phyloP scores from a whole-genome alignment of 2,888 invertebrate genomes.

The Cephus sareptanus region DNA sequence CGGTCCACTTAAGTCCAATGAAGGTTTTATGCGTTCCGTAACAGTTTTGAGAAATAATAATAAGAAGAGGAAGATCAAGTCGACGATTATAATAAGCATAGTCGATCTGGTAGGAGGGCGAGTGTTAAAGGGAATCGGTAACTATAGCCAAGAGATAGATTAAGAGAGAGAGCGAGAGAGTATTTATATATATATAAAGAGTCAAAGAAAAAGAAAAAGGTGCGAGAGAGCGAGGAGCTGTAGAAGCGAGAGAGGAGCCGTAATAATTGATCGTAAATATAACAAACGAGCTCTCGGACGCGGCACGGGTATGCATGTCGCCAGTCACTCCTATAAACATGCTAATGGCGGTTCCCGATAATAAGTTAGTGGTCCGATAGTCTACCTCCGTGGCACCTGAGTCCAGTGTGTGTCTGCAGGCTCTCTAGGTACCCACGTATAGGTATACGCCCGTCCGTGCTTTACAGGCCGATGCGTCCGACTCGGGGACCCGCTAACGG shows the following conservation, averaged over 20 bases:
- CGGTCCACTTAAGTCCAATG: not conserved
- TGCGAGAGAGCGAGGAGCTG: not conserved
- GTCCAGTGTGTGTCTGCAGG: not conserved
- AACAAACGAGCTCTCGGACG: slow-evolving; percentile 28
- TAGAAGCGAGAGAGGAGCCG: slow-evolving; percentile 7
- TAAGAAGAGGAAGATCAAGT: not conserved
- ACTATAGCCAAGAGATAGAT: slow-evolving; percentile 1
- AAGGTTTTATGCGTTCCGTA: not conserved
- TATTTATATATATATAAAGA: not conserved
- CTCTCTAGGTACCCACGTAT: not conserved
- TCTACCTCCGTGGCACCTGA: slow-evolving; percentile 19
- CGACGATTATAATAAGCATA: not conserved
- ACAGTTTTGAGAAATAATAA: not conserved
- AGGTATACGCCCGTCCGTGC: slow-evolving; percentile 9
- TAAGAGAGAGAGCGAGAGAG: not conserved
- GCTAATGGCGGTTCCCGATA: slow-evolving; percentile 56
- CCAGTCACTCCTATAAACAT: slow-evolving; percentile 54
- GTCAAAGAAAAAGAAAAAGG: not conserved
- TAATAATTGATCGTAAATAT: slow-evolving; percentile 54
- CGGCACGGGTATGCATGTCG: slow-evolving; percentile 39
- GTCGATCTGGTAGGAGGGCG: not conserved
- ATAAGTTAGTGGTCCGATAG: slow-evolving; percentile 52
- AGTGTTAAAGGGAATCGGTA: slow-evolving; percentile 14
- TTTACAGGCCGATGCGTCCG: slow-evolving; percentile 51
- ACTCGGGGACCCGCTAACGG: slow-evolving; percentile 12